Base-by-base conservation (phyloP, 1,140 invertebrate genomes). In the Bombyx mandarina region DNA sequence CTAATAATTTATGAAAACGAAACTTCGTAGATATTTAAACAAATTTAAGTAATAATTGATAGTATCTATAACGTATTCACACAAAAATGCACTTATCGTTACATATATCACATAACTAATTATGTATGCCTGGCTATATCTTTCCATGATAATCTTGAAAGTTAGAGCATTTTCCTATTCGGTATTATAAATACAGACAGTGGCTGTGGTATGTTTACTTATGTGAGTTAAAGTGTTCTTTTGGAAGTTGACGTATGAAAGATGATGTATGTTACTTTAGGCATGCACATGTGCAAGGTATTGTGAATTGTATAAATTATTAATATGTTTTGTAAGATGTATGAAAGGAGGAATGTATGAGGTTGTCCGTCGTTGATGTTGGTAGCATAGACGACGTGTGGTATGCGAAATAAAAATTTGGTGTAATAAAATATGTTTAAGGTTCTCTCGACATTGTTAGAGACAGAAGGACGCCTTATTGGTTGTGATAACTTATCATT, bases 201-300 rank as follows among this genome's bases (percentile, higher is more conserved):
- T 87, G 84, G 84, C 84, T 87, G 84, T 87, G 84, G 84, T 87
- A 85, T 87, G 72, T 84, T 84, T 80, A 85, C 81, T 82, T 86
- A 84, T 77, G 69, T 82, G 77, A 86, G 61, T 69, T 69, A 69
- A 70, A 70, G 77, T 73, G 73, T 65, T 69, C 71, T 35, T 70
- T 65, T 77, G 82, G 78, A 82, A 79, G 79, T 55, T 66, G 59
- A 53, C 51, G 76, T 62, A 72, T 85, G 79, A 66, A 66, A 85
- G 84, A 57, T 54, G 82, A 85, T 7, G 84, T 69, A 84, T 85
- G 84, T 87, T 87, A 85, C 67, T 79, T 64, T 87, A 87, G 84
- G 84, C 84, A 87, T 87, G 84, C 84, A 87, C 84, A 82, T 76
- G 64, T 87, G 82, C 79, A 84, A 87, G 84, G 82, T 82, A 85